Conservation (phyloP, 2,888 invertebrate species). For the Drosophila anomalata region DNA sequence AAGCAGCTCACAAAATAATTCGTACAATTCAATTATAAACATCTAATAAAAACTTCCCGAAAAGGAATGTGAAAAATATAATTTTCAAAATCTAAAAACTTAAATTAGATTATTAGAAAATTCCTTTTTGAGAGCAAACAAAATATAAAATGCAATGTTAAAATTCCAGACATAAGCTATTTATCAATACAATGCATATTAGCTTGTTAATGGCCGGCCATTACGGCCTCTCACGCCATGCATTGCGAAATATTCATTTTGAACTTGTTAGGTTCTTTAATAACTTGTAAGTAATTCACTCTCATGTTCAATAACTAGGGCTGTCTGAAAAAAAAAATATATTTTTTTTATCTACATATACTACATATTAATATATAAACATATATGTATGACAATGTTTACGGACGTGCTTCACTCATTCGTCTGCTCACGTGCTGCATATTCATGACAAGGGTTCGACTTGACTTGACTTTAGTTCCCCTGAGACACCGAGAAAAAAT, state of each 20-base stretch:
- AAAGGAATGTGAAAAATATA: too few relatives aligned
- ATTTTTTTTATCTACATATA: background rate
- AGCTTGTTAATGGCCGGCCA: constrained; percentile 21
- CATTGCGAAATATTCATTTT: constrained; percentile 16
- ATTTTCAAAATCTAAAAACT: background rate
- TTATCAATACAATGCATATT: constrained; percentile 1
- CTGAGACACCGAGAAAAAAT: constrained; percentile 4
- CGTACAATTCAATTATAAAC: too few relatives aligned
- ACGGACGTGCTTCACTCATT: constrained; percentile 19
- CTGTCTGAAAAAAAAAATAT: constrained; percentile 3
- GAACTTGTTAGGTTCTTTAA: constrained; percentile 12
- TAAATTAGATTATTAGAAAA: background rate
- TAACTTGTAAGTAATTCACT: background rate
- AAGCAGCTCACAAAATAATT: background rate
- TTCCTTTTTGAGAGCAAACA: background rate
- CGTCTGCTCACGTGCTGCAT: constrained; percentile 44
- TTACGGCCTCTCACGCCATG: background rate
- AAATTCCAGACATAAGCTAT: constrained; percentile 4
- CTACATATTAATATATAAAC: constrained; percentile 7
- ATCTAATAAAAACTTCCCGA: too few relatives aligned
- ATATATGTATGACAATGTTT: constrained; percentile 2
- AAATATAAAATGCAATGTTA: background rate
- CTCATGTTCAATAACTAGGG: constrained; percentile 17
- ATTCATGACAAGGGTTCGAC: constrained; percentile 34
- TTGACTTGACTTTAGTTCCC: constrained; percentile 14